Conservation (phyloP, 1,140 invertebrate species). For the Papilio polyxenes region DNA sequence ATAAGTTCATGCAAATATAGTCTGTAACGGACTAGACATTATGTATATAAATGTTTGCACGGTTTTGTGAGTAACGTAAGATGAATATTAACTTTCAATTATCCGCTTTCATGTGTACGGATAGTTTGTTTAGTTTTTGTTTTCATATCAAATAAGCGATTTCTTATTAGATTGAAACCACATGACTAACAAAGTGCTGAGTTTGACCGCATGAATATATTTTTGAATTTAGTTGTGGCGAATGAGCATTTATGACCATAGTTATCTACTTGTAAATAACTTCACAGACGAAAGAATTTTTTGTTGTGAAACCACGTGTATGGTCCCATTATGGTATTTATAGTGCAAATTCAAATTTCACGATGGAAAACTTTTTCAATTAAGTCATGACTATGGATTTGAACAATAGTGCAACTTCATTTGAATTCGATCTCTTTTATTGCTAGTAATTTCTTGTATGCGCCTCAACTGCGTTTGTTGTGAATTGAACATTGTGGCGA, state of each 20-base stretch:
- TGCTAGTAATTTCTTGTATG: background rate
- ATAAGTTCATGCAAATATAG: background rate
- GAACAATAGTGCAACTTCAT: conserved; percentile 12
- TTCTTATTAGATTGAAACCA: background rate
- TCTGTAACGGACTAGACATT: background rate
- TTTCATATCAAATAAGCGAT: background rate
- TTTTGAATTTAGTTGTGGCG: too few relatives aligned
- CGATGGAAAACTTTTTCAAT: background rate
- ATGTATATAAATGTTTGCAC: background rate
- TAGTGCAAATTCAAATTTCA: background rate
- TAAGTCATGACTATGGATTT: background rate
- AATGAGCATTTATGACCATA: too few relatives aligned
- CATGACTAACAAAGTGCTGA: background rate
- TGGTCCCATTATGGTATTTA: background rate
- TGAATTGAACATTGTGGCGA: conserved; percentile 15
- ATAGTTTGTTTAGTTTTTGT: conserved; percentile 3
- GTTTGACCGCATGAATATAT: too few relatives aligned
- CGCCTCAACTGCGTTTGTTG: background rate
- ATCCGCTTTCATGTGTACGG: background rate
- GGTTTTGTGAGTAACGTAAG: background rate
- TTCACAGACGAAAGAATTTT: too few relatives aligned
- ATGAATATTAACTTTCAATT: conserved; percentile 21
- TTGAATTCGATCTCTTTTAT: background rate
- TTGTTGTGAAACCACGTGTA: too few relatives aligned
- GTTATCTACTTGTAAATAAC: too few relatives aligned